A percentile compares a stretch with the other conserved stretches of the same genome.
Conservation (phyloP, 2,888 invertebrate species). For the Marronus borbonicus region DNA sequence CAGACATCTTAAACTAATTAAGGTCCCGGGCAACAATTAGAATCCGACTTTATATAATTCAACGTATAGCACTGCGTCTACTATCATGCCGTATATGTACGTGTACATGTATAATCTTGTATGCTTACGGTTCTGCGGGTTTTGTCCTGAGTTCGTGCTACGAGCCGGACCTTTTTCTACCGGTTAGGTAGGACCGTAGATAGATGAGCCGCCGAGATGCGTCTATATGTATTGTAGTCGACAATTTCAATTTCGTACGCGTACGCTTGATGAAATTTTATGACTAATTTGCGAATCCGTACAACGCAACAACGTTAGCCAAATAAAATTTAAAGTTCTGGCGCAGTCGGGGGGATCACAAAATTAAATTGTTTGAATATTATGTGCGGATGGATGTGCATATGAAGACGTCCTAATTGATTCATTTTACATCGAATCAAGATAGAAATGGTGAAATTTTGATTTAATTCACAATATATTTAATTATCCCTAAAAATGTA, state of each 20-base stretch:
- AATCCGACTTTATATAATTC: conserved; percentile 26
- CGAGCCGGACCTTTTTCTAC: not conserved
- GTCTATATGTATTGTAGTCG: conserved; percentile 22
- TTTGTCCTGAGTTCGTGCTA: not conserved
- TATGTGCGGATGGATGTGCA: not conserved
- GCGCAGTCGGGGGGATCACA: not conserved
- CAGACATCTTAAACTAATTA: conserved; percentile 45
- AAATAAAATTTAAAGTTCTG: conserved; percentile 8
- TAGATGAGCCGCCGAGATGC: too few species aligned
- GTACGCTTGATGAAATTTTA: conserved; percentile 36
- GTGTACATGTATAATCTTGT: not conserved
- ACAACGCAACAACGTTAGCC: not conserved
- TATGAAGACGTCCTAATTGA: not conserved
- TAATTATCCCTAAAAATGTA: too few species aligned
- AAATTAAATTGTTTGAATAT: conserved; percentile 13
- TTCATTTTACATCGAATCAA: not conserved
- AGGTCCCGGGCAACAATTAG: conserved; percentile 15
- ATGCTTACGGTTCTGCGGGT: not conserved
- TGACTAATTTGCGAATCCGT: conserved; percentile 23
- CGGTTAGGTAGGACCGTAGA: too few species aligned
- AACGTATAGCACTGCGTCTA: not conserved
- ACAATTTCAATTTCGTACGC: conserved; percentile 42
- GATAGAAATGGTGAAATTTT: not conserved
- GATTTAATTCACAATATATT: too few species aligned
- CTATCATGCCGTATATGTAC: not conserved